A percentile compares a stretch with the other conserved stretches of the same genome.
Evolutionary conservation across 2,888 invertebrate genomes (phyloP).

Genomic region (Drosophila formosana): DNA sequence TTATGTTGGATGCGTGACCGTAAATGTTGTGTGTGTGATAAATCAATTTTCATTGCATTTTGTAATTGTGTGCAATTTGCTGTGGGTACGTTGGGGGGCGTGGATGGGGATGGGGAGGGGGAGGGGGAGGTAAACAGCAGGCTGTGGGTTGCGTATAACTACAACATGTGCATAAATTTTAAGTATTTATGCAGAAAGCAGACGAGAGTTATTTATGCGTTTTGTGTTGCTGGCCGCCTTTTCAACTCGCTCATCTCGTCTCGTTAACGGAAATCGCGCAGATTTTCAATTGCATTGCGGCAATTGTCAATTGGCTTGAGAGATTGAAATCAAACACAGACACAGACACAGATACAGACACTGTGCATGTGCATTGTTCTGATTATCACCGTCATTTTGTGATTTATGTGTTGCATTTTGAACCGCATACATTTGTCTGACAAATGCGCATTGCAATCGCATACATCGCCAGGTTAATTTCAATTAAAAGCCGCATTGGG

Average conservation of each 20-base stretch:
- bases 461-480: conserved; percentile 70
- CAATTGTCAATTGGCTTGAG: conserved; percentile 75
- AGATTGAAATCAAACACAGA: conserved; percentile 63
- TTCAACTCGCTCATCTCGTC: conserved; percentile 36
- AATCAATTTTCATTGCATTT: conserved; percentile 79
- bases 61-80: conserved; percentile 75
- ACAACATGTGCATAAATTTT: conserved; percentile 56
- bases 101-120: background rate
- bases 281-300: conserved; percentile 71
- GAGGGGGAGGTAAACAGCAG: conserved; percentile 8
- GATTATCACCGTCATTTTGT: conserved; percentile 66
- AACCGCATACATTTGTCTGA: conserved; percentile 56
- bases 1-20: conserved; percentile 77
- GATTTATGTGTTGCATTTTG: conserved; percentile 72
- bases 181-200: conserved; percentile 65
- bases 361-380: conserved; percentile 41
- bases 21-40: conserved; percentile 77
- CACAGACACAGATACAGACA: conserved; percentile 16
- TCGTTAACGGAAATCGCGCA: conserved; percentile 65
- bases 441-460: conserved; percentile 43
- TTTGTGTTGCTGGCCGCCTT: conserved; percentile 49
- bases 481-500: conserved; percentile 65
- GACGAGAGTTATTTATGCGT: conserved; percentile 59
- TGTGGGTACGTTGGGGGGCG: conserved; percentile 7
- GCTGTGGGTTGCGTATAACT: conserved; percentile 8